Evolutionary conservation across 1,140 invertebrate genomes (phyloP), one percentile per base, ranked within the genome.

Genomic region (Ips nitidus): DNA sequence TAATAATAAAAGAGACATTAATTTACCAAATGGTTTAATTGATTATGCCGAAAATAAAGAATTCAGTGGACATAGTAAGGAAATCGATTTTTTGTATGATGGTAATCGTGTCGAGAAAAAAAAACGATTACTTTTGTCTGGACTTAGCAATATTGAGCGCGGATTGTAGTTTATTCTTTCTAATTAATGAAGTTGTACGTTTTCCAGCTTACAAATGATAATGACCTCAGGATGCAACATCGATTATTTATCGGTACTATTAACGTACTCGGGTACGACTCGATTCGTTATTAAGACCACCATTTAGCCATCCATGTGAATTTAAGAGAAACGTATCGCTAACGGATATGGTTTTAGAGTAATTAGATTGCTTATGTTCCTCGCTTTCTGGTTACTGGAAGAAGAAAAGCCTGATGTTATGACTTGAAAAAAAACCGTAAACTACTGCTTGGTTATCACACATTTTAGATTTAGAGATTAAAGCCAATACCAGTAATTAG

Each of bases 151-250:
- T 50, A 6, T 5, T 37, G 5, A 55, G 1, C 52, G 37, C 2
- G 56, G 45, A 65, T 7, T 56, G 56, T 55, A 42, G 50, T 65
- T 65, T 65, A 65, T 65, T 41, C 45, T 36, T 65, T 2, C 63
- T 56, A 65, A 65, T 65, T 65, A 65, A 65, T 65, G 63, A 65
- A 65, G 63, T 65, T 65, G 63, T 65, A 65, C 63, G 41, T 65
- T 65, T 55, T 63, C 53, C 63, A 65, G 47, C 63, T 64, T 65
- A 65, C 63, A 56, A 65, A 65, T 65, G 53, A 65, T 65, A 56
- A 40, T 55, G 41, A 50, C 63, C 63, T 36, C 39, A 37, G 63
- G 63, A 56, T 56, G 63, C 52, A 65, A 45, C 52, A 45, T 65
- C 52, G 53, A 56, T 55, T 65, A 56, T 65, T 65, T 65, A 65